These are phyloP conservation scores for Hesperophylax magnus DNA, from an alignment of 1,140 invertebrate genomes.

Conservation along the genomic window DNA sequence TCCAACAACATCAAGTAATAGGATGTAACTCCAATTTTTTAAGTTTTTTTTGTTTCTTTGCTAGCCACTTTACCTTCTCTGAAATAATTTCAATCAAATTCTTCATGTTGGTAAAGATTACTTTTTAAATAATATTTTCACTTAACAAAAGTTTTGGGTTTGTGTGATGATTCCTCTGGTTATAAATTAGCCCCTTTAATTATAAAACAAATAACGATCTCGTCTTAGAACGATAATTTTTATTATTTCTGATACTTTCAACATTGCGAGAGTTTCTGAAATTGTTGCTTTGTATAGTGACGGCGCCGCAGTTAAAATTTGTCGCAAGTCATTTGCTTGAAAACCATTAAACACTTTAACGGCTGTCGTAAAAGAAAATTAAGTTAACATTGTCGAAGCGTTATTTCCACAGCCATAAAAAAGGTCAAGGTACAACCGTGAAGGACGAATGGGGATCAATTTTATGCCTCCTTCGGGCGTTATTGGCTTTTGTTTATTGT, in stretches of 20 bases:
- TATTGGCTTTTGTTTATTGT: slow-evolving; percentile 54
- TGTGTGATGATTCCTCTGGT: too few species aligned
- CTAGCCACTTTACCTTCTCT: too few species aligned
- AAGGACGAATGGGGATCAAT: slow-evolving; percentile 45
- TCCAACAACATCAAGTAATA: too few species aligned
- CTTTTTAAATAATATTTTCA: too few species aligned
- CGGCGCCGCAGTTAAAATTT: slow-evolving; percentile 28
- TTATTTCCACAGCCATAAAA: slow-evolving; percentile 51
- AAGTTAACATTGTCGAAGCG: slow-evolving; percentile 52
- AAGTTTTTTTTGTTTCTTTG: too few species aligned
- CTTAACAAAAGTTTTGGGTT: too few species aligned
- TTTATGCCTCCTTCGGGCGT: slow-evolving; percentile 48
- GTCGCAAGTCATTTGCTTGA: slow-evolving; percentile 48
- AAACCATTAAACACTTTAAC: slow-evolving; percentile 54
- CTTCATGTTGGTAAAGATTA: too few species aligned
- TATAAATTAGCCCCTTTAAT: too few species aligned
- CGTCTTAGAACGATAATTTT: too few species aligned
- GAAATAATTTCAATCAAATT: too few species aligned
- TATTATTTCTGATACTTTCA: background rate
- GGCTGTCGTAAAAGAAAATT: slow-evolving; percentile 53
- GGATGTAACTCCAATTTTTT: too few species aligned
- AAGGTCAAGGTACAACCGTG: slow-evolving; percentile 34
- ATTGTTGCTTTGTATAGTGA: background rate
- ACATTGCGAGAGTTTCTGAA: background rate
- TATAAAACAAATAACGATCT: too few species aligned